Evolutionary conservation across 1,140 invertebrate genomes (phyloP).

Genomic region (Euborellia annulipes): DNA sequence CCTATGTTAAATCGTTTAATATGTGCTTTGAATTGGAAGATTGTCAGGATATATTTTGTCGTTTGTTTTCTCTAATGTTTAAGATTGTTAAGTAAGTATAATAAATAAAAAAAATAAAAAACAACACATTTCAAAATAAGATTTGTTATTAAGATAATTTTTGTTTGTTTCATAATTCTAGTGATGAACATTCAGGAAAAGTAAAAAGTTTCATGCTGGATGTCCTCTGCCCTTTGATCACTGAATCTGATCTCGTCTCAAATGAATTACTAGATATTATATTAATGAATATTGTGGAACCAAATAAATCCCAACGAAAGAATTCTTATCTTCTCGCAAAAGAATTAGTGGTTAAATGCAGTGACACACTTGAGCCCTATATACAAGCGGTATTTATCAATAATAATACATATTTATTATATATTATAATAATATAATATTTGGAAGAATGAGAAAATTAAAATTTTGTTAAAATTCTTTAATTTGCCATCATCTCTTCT

Average conservation of each 20-base stretch:
- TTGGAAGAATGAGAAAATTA: no score
- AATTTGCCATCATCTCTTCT: no score
- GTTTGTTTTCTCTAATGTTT: slow-evolving; percentile 89
- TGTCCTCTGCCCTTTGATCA: slow-evolving; percentile 82
- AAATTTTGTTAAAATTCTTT: no score
- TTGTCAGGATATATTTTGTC: slow-evolving; percentile 91
- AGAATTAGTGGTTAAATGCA: slow-evolving; percentile 79
- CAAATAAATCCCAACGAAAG: slow-evolving; percentile 80
- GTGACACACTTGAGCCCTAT: slow-evolving; percentile 82
- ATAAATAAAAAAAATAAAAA: no score
- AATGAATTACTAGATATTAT: slow-evolving; percentile 89
- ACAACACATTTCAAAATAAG: no score
- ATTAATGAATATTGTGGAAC: slow-evolving; percentile 87
- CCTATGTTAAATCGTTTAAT: slow-evolving; percentile 96
- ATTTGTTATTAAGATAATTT: no score
- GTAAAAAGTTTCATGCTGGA: slow-evolving; percentile 95
- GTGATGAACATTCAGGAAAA: slow-evolving; percentile 89
- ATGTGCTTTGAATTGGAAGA: slow-evolving; percentile 98
- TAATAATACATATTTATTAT: no score
- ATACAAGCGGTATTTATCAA: slow-evolving; percentile 75
- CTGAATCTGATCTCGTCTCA: slow-evolving; percentile 87
- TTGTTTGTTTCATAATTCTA: slow-evolving; percentile 29
- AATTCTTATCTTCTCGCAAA: slow-evolving; percentile 82
- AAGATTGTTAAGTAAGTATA: slow-evolving; percentile 79
- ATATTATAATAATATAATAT: no score